Evolutionary conservation across 2,113 vertebrate species (phyloP).

Genomic region (Climacteris rufus): DNA sequence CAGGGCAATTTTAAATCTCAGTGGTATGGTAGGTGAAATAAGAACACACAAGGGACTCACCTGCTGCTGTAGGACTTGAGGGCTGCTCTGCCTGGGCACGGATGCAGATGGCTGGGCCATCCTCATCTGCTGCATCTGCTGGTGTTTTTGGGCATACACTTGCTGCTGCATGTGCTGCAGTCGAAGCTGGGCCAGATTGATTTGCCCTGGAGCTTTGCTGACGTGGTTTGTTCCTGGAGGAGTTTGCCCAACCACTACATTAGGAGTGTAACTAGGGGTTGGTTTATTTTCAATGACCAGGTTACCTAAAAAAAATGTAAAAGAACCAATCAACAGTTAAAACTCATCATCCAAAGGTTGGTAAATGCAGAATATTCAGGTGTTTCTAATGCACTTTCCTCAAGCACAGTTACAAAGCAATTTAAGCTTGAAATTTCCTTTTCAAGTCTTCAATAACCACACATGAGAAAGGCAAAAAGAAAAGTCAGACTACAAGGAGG

Average conservation of each 20-base stretch:
- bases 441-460: not conserved
- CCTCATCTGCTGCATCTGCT: slow-evolving; percentile 90
- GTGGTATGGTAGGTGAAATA: not conserved
- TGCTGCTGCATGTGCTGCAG: slow-evolving; percentile 97
- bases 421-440: not conserved
- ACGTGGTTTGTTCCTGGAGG: slow-evolving; percentile 85
- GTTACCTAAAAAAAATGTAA: slow-evolving; percentile 79
- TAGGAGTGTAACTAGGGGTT: slow-evolving; percentile 81
- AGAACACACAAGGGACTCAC: slow-evolving; percentile 39
- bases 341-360: not conserved
- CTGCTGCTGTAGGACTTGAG: slow-evolving; percentile 90
- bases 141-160: slow-evolving; percentile 90
- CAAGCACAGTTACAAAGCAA: not conserved
- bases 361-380: not conserved
- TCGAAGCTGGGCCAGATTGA: slow-evolving; percentile 94
- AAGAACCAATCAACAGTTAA: not conserved
- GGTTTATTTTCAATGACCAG: slow-evolving; percentile 93
- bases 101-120: slow-evolving; percentile 87
- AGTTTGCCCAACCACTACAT: slow-evolving; percentile 85
- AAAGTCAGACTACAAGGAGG: not conserved
- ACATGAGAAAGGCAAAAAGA: not conserved
- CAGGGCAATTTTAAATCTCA: not conserved
- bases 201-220: slow-evolving; percentile 89
- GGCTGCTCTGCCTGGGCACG: slow-evolving; percentile 81
- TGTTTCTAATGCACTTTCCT: not conserved